Evolutionary conservation across 23 tunicate genomes (phyloP), one percentile per base, ranked within the genome.

Genomic region (Trididemnum miniatum): DNA sequence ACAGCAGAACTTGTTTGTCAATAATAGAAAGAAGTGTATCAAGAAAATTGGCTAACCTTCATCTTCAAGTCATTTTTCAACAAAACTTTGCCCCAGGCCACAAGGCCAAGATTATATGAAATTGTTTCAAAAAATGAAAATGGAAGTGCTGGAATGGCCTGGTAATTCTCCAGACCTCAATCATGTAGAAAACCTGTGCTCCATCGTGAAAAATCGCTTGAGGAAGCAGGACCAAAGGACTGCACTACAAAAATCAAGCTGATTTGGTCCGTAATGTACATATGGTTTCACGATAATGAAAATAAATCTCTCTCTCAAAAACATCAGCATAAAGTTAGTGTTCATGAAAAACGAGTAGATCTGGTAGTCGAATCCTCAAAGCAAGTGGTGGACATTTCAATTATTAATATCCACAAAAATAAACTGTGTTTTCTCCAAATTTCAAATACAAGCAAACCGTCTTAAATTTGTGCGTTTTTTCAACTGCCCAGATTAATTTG

Each of bases 161-260:
- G 75, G 75, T 22, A 67, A 67, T 38, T 33, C 38, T 37, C 75
- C 75, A 67, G 75, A 67, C 75, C 75, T 67, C 38, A 67, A 67
- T 67, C 75, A 37, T 67, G 22, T 62, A 20, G 67, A 62, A 62
- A 62, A 62, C 67, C 67, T 62, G 38, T 67, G 75, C 38, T 67
- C 75, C 38, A 67, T 67, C n/a, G 38, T 67, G 75, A 67, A 67
- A 67, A 67, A 67, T 67, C 38, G 75, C 75, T 67, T 67, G 75
- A 67, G 38, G 7, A 67, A 67, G 32, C 75, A 67, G 75, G n/a
- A n/a, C n/a, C n/a, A n/a, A n/a, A n/a, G n/a, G 75, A 24, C 75
- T 33, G 38, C 75, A 67, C 37, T 30, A 67, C 75, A 67, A 67
- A 67, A 67, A 30, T 33, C 38, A 67, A 67, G 38, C 75, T 67